Base-by-base conservation (phyloP, 2,888 invertebrate species). In the Phengaris alcon region DNA sequence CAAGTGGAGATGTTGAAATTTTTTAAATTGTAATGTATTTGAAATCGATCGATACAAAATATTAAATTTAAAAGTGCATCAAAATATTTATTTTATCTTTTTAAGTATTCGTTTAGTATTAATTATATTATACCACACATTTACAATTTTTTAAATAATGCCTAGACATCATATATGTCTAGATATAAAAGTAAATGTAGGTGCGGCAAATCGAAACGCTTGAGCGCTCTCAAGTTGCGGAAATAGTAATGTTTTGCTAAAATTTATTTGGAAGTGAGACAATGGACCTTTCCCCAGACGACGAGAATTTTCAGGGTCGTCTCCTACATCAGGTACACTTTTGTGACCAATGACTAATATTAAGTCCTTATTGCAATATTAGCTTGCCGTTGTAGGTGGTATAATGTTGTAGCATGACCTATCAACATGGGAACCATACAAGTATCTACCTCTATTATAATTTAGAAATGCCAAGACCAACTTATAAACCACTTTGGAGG, bases 291-390 rank as follows among this genome's bases (percentile, higher is more conserved):
- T 96, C 96, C n/a, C 96, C 96, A n/a, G 96, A 96, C 82, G 97
- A 97, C 82, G 96, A 96, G 83, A 95, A 97, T 86, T 97, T 97
- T 85, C 96, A 96, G 78, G 97, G 97, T 6, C 95, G 96, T 74
- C 89, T 97, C 73, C 88, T 97, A 76, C 97, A 97, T 82, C 97
- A 97, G 94, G 96, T 95, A 87, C n/a, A 64, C 35, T 35, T 44
- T 64, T 9, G 52, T 9, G 52, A 52, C 10, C 52, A 10, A 12
- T 52, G 12, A 52, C 12, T 10, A 52, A 10, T 52, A 10, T 12
- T 52, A 48, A 12, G 52, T 9, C 10, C 52, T 10, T 52, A 52
- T 52, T 52, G 9, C 9, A 52, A 4, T 52, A 35, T 35, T 35
- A 35, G 35, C 22, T 64, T 57, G 8, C 59, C 10, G 1, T 64